A percentile compares a stretch with the other conserved stretches of the same genome.
These are phyloP conservation scores for Ectemnius continuus DNA, from an alignment of 2,888 invertebrate genomes.

Conservation along the genomic window DNA sequence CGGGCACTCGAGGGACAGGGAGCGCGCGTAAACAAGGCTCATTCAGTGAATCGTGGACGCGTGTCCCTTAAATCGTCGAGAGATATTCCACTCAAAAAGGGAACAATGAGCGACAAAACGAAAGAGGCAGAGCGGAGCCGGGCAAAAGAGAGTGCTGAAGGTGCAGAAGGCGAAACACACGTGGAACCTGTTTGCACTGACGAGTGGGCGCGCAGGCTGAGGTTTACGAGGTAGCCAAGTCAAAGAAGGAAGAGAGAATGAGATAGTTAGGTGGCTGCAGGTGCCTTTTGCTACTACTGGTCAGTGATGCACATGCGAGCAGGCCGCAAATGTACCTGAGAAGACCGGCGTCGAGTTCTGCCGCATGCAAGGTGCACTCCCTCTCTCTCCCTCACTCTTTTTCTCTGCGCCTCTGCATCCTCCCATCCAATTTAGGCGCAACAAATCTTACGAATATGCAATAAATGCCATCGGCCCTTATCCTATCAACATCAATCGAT, in stretches of 20 bases:
- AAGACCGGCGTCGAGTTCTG: constrained; percentile 14
- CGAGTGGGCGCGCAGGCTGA: constrained; percentile 53
- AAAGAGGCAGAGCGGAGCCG: constrained; percentile 13
- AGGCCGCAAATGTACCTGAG: constrained; percentile 14
- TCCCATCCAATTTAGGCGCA: too few species aligned
- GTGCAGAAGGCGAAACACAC: constrained; percentile 22
- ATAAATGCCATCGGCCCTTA: too few species aligned
- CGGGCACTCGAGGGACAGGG: not conserved
- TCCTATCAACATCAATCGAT: too few species aligned
- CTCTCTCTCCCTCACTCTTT: too few species aligned
- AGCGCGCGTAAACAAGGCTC: not conserved
- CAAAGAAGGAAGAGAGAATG: constrained; percentile 43
- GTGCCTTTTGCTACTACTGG: constrained; percentile 38
- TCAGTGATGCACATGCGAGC: constrained; percentile 50
- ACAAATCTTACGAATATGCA: too few species aligned
- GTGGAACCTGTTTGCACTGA: constrained; percentile 51
- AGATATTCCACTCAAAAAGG: not conserved
- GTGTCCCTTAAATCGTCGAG: constrained; percentile 5
- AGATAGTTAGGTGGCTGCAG: constrained; percentile 49
- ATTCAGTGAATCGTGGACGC: not conserved
- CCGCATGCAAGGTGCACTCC: constrained; percentile 33
- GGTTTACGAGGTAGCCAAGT: constrained; percentile 52
- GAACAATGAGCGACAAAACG: constrained; percentile 21
- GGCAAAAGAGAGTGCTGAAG: constrained; percentile 14
- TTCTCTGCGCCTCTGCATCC: too few species aligned